Evolutionary conservation across 2,797 vertebrate species (phyloP).

Genomic region (Lagocephalus sceleratus): DNA sequence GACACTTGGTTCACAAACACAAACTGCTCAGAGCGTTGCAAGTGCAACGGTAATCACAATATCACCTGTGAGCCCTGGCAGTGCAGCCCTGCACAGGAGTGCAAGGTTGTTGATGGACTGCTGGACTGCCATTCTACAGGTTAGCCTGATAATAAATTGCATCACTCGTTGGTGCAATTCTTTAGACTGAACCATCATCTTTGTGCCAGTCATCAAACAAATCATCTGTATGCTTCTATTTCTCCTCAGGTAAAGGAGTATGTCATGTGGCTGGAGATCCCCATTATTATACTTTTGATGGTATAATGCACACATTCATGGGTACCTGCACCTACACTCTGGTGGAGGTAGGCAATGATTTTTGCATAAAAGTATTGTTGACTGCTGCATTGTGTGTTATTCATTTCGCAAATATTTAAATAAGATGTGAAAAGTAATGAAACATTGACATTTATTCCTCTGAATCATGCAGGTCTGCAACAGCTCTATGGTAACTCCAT

Average conservation of each 20-base stretch:
- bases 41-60: conserved; percentile 65
- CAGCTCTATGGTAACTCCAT: conserved; percentile 68
- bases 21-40: conserved; percentile 81
- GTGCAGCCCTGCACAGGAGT: conserved; percentile 83
- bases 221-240: neutral
- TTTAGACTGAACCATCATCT: neutral
- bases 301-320: conserved; percentile 77
- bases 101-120: conserved; percentile 79
- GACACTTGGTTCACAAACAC: conserved; percentile 81
- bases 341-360: conserved; percentile 56
- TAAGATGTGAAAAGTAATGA: neutral
- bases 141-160: conserved; percentile 28
- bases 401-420: neutral
- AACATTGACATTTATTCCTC: neutral
- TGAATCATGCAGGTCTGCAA: conserved; percentile 67
- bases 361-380: too few relatives aligned
- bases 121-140: conserved; percentile 83
- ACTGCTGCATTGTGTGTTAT: neutral
- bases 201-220: neutral
- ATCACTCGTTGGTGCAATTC: neutral
- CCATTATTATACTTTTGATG: conserved; percentile 84
- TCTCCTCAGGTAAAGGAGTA: conserved; percentile 71
- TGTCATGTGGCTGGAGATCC: conserved; percentile 80
- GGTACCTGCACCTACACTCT: conserved; percentile 82
- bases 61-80: conserved; percentile 79